Percentiles rank a stretch among this genome's conserved stretches.
Conservation (phyloP, 2,888 invertebrate species). For the Osedax frankpressi region DNA sequence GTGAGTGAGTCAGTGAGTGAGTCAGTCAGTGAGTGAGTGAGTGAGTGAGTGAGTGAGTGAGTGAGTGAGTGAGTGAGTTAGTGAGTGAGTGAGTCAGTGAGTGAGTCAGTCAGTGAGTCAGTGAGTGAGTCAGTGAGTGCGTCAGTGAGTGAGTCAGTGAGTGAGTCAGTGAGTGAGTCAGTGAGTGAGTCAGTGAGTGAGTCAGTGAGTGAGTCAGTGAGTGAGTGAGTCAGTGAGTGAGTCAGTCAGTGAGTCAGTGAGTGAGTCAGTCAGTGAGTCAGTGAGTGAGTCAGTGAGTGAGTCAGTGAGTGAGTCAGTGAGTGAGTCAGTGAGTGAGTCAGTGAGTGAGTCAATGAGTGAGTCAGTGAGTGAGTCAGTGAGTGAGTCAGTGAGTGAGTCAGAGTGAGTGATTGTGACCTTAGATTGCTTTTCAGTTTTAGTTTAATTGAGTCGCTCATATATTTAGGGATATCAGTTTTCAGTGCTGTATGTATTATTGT, state of each 20-base stretch:
- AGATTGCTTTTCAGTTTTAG: not conserved
- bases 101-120: conserved; percentile 21
- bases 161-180: conserved; percentile 21
- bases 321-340: not conserved
- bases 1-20: conserved; percentile 26
- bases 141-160: conserved; percentile 24
- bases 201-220: not conserved
- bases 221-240: not conserved
- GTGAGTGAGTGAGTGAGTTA: conserved; percentile 23
- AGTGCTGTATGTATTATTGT: too few species aligned
- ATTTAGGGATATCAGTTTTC: too few species aligned
- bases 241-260: not conserved
- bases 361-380: not conserved
- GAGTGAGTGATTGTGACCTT: conserved; percentile 11
- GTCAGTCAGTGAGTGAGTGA: conserved; percentile 24
- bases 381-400: not conserved
- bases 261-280: not conserved
- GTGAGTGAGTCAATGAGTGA: too few species aligned
- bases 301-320: not conserved
- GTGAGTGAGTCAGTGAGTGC: too few species aligned
- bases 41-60: conserved; percentile 22
- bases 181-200: not conserved
- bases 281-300: not conserved
- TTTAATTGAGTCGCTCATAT: too few species aligned
- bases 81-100: too few species aligned